phyloP scores from a whole-genome alignment of 2,797 vertebrate genomes.

The Bradypodion ventrale region DNA sequence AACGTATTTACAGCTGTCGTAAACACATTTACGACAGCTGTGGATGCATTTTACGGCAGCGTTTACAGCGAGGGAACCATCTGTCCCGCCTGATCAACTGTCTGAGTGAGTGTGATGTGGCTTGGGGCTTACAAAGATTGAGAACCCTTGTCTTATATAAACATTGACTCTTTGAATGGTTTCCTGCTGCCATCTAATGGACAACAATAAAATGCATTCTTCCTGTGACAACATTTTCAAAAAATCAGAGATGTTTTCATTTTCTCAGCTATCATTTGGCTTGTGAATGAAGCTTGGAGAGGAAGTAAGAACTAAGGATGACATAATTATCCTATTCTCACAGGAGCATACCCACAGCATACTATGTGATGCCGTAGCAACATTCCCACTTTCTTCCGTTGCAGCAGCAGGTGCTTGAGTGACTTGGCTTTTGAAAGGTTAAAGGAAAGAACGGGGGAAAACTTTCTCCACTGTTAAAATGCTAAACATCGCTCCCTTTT shows the following conservation, averaged over 20 bases:
- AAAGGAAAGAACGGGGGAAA: background rate
- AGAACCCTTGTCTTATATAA: too few species aligned
- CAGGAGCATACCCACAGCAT: background rate
- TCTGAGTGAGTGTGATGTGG: too few species aligned
- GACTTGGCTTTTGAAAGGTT: background rate
- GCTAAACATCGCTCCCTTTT: background rate
- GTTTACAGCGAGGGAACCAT: too few species aligned
- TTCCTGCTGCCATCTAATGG: slow-evolving; percentile 70
- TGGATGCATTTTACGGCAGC: too few species aligned
- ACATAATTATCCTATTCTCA: background rate
- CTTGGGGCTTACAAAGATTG: too few species aligned
- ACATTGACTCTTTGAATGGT: slow-evolving; percentile 9
- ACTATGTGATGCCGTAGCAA: background rate
- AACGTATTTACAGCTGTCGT: too few species aligned
- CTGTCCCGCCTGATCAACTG: too few species aligned
- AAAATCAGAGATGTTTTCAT: background rate
- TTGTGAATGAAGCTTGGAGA: background rate
- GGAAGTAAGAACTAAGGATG: background rate
- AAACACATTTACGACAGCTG: too few species aligned
- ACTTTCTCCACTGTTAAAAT: too few species aligned
- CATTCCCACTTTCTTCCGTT: background rate
- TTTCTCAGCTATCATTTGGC: background rate
- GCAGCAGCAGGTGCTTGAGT: background rate
- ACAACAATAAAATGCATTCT: background rate
- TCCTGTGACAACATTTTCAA: background rate